Evolutionary conservation across 2,888 invertebrate genomes (phyloP).

Genomic region (Tetranychus piercei): DNA sequence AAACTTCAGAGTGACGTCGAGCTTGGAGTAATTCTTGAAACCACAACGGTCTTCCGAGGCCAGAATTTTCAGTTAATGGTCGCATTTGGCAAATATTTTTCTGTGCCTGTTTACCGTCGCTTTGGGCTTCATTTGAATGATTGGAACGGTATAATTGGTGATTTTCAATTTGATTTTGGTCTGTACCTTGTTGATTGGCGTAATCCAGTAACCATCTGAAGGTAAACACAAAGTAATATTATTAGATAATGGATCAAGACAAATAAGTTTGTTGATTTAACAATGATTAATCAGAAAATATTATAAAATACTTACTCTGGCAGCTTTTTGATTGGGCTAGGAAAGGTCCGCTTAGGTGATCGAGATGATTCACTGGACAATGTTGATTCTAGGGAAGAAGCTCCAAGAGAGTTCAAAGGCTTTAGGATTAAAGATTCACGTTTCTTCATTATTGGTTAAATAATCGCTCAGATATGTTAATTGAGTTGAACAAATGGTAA

Average conservation of each 20-base stretch:
- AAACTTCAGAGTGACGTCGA: slow-evolving; percentile 13
- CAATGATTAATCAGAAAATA: not conserved
- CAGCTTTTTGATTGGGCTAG: not conserved
- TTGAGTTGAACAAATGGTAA: no score
- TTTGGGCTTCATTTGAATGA: not conserved
- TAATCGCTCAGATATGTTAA: not conserved
- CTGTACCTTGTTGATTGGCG: not conserved
- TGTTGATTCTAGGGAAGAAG: not conserved
- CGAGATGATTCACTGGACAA: not conserved
- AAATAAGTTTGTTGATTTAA: no score
- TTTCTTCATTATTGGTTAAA: not conserved
- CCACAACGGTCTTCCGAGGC: slow-evolving; percentile 19
- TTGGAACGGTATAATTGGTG: not conserved
- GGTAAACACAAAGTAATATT: no score
- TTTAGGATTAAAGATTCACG: not conserved
- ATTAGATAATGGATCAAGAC: no score
- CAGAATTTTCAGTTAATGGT: slow-evolving; percentile 19
- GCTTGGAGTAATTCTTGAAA: slow-evolving; percentile 18
- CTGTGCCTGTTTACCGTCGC: not conserved
- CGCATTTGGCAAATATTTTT: not conserved
- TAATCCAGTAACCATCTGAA: not conserved
- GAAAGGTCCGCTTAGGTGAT: not conserved
- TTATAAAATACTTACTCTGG: not conserved
- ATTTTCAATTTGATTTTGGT: not conserved
- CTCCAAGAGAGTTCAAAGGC: not conserved